These are phyloP conservation scores for Rhyacichthys aspro DNA, from an alignment of 2,797 vertebrate genomes.

Conservation along the genomic window DNA sequence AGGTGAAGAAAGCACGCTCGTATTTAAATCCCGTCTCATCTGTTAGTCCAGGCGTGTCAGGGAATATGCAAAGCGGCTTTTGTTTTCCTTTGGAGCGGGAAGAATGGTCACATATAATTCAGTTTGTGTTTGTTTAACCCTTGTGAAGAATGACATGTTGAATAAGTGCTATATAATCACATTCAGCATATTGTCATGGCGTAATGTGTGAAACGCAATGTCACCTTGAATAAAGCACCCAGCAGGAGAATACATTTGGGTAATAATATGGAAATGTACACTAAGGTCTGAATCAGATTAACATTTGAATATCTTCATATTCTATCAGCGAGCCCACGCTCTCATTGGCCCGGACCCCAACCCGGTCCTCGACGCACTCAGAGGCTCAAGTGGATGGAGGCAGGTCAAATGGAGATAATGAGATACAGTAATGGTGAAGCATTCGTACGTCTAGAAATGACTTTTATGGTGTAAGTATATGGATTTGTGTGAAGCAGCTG, in stretches of 20 bases:
- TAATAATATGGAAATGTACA: constrained; percentile 82
- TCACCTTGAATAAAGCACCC: constrained; percentile 83
- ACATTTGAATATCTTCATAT: constrained; percentile 74
- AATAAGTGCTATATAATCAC: constrained; percentile 82
- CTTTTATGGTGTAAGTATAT: neutral
- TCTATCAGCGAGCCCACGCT: constrained; percentile 44
- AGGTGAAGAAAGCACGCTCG: constrained; percentile 70
- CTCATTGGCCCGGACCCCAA: constrained; percentile 44
- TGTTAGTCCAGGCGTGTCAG: constrained; percentile 69
- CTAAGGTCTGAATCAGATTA: constrained; percentile 76
- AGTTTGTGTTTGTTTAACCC: constrained; percentile 81
- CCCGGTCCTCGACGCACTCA: constrained; percentile 5
- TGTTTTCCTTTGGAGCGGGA: constrained; percentile 67
- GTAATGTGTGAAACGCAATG: constrained; percentile 75
- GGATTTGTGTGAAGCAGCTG: neutral
- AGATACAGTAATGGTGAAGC: neutral
- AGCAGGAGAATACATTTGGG: constrained; percentile 80
- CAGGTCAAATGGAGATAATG: neutral
- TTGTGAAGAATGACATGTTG: constrained; percentile 80
- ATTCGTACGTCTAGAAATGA: neutral
- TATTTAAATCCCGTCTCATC: constrained; percentile 81
- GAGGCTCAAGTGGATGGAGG: constrained; percentile 11
- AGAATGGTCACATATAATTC: constrained; percentile 76
- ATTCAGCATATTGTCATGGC: constrained; percentile 78
- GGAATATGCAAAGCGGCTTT: constrained; percentile 78